Conservation (phyloP, 2,888 invertebrate species). For the Drosophila testacea region DNA sequence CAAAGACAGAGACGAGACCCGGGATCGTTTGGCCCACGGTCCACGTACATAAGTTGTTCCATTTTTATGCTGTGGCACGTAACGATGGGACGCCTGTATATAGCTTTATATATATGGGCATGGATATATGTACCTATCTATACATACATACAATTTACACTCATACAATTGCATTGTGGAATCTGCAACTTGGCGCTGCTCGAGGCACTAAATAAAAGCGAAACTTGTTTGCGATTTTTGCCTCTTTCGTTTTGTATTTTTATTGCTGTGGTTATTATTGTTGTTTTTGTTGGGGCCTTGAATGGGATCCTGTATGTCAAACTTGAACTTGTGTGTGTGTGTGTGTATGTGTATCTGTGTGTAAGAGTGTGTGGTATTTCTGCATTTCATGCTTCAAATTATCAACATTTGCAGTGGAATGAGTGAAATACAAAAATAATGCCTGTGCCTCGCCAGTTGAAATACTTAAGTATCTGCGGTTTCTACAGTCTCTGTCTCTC, state of each 20-base stretch:
- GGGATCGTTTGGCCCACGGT: constrained; percentile 13
- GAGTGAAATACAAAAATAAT: constrained; percentile 57
- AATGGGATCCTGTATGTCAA: constrained; percentile 80
- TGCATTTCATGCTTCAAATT: constrained; percentile 73
- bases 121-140: constrained; percentile 16
- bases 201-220: constrained; percentile 78
- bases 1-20: constrained; percentile 20
- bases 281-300: constrained; percentile 75
- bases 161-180: constrained; percentile 49
- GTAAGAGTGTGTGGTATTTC: constrained; percentile 55
- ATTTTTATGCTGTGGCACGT: constrained; percentile 80
- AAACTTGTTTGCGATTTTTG: constrained; percentile 71
- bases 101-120: constrained; percentile 40
- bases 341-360: constrained; percentile 29
- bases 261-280: constrained; percentile 15
- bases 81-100: constrained; percentile 56
- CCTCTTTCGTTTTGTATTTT: constrained; percentile 29
- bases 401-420: constrained; percentile 67
- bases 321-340: constrained; percentile 69
- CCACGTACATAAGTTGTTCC: constrained; percentile 67
- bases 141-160: constrained; percentile 25
- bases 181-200: constrained; percentile 76
- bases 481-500: constrained; percentile 24
- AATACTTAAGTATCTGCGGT: constrained; percentile 63
- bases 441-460: constrained; percentile 52